phyloP scores from a whole-genome alignment of 2,113 vertebrate genomes.

The Rostratula benghalensis region DNA sequence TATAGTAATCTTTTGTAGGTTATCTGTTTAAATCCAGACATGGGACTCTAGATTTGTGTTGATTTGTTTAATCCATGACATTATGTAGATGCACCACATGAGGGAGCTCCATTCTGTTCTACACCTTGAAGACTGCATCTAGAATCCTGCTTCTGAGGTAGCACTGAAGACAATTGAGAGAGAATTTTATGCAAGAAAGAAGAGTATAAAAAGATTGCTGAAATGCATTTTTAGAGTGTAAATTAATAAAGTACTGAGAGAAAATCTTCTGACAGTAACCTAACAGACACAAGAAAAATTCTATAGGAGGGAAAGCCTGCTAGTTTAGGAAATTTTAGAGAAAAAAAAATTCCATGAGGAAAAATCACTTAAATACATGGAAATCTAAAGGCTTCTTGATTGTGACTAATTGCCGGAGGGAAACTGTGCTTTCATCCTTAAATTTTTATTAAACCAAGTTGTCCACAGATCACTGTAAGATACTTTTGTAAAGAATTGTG shows the following conservation, averaged over 20 bases:
- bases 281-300: background rate
- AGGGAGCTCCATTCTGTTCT: background rate
- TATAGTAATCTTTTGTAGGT: rapidly evolving
- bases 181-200: background rate
- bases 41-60: rapidly evolving
- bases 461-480: background rate
- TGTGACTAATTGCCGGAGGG: background rate
- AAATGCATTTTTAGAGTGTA: background rate
- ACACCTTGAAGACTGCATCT: background rate
- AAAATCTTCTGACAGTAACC: background rate
- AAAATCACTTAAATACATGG: background rate
- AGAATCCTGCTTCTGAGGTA: background rate
- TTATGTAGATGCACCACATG: background rate
- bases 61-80: background rate
- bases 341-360: background rate
- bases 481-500: background rate
- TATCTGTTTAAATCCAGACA: background rate
- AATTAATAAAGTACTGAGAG: background rate
- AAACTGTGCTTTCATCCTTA: background rate
- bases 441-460: background rate
- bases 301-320: background rate
- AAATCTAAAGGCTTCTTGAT: background rate
- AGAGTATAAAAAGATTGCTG: background rate
- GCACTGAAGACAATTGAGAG: background rate
- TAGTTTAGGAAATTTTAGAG: too few relatives aligned